Conservation (phyloP, 2,888 invertebrate genomes). For the Ormyrus labotus region DNA sequence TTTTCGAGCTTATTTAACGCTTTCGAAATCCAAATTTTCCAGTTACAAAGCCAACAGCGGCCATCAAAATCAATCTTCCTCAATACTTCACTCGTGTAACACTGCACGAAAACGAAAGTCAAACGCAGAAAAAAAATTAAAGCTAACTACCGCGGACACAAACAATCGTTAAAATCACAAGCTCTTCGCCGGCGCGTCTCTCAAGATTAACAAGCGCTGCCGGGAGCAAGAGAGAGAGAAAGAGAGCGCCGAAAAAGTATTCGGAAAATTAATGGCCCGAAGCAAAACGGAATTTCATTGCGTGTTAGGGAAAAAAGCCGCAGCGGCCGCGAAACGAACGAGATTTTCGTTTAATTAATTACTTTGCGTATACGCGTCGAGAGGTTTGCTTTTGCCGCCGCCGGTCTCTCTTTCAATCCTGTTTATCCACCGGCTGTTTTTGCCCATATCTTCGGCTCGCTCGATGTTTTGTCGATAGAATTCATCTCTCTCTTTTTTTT, state of each 20-base stretch:
- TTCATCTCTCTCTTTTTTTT: too few relatives aligned
- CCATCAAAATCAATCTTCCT: too few relatives aligned
- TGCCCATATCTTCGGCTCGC: background rate
- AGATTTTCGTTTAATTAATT: slow-evolving; percentile 38
- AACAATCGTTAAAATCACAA: too few relatives aligned
- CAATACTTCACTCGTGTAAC: too few relatives aligned
- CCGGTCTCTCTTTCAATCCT: slow-evolving; percentile 15
- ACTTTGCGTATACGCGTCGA: background rate
- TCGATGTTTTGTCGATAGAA: too few relatives aligned
- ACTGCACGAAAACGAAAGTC: too few relatives aligned
- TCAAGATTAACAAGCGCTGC: slow-evolving; percentile 14
- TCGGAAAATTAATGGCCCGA: slow-evolving; percentile 36
- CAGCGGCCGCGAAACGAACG: background rate
- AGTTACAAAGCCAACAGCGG: too few relatives aligned
- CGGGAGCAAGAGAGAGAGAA: too few relatives aligned
- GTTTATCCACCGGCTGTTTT: slow-evolving; percentile 28
- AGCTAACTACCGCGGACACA: too few relatives aligned
- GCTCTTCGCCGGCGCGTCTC: background rate
- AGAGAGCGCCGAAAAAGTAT: slow-evolving; percentile 15
- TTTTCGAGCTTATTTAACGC: too few relatives aligned
- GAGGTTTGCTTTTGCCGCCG: slow-evolving; percentile 6
- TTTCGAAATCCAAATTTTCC: too few relatives aligned
- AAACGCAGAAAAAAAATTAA: too few relatives aligned
- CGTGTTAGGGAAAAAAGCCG: background rate
- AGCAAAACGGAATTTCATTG: slow-evolving; percentile 24